phyloP scores from a whole-genome alignment of 1,140 invertebrate genomes.

The Nymphalis io region DNA sequence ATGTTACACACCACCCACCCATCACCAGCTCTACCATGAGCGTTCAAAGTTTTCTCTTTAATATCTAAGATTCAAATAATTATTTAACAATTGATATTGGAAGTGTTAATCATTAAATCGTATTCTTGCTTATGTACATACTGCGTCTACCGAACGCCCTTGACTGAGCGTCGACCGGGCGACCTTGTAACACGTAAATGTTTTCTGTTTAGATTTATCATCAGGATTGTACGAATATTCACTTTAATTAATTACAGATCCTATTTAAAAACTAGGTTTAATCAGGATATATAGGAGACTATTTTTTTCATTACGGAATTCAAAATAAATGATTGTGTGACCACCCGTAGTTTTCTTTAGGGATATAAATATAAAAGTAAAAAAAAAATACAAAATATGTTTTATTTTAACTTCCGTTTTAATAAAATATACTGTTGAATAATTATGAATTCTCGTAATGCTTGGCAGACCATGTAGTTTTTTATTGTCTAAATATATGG shows the following conservation, averaged over 20 bases:
- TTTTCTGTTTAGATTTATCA: constrained; percentile 70
- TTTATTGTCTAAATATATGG: constrained; percentile 30
- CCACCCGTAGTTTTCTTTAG: not conserved
- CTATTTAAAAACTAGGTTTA: constrained; percentile 3
- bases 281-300: not conserved
- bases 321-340: not conserved
- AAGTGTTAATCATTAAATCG: constrained; percentile 52
- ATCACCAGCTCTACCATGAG: not conserved
- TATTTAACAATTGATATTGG: constrained; percentile 40
- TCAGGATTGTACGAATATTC: constrained; percentile 50
- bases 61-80: constrained; percentile 10
- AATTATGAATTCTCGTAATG: constrained; percentile 30
- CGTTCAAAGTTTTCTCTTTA: not conserved
- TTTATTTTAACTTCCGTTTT: constrained; percentile 1
- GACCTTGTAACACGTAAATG: constrained; percentile 72
- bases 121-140: constrained; percentile 50
- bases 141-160: constrained; percentile 72
- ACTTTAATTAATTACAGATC: constrained; percentile 17
- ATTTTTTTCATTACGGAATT: not conserved
- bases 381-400: not conserved
- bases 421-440: not conserved
- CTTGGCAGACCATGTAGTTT: constrained; percentile 15
- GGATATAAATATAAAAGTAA: not conserved
- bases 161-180: constrained; percentile 73
- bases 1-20: not conserved